Percentiles rank a stretch among this genome's conserved stretches.
These are phyloP conservation scores for Pterocles burchelli DNA, from an alignment of 2,113 vertebrate species.

Conservation along the genomic window DNA sequence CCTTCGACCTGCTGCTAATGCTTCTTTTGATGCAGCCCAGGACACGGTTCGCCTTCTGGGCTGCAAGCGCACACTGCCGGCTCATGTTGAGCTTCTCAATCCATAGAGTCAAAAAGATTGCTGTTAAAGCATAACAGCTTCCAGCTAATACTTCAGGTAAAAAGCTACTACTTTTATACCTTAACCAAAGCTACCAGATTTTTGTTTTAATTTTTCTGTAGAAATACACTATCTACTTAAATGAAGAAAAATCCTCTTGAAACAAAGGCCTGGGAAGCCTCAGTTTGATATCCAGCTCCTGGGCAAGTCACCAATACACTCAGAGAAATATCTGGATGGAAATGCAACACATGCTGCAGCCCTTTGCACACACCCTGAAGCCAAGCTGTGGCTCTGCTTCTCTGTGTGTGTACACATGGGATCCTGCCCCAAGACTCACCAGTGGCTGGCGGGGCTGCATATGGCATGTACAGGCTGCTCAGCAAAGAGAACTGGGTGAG, in stretches of 20 bases:
- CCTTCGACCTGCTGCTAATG: too few species aligned
- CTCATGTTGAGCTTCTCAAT: too few species aligned
- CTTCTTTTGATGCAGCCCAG: too few species aligned
- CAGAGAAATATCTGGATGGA: background rate
- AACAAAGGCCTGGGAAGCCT: background rate
- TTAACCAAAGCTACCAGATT: background rate
- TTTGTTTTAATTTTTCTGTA: background rate
- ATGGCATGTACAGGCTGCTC: too few species aligned
- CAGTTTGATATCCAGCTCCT: background rate
- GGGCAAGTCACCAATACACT: rapidly evolving
- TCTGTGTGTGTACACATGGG: too few species aligned
- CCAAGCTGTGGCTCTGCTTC: too few species aligned
- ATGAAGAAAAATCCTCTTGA: background rate
- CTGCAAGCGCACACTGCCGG: too few species aligned
- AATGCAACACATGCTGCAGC: rapidly evolving
- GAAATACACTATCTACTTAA: background rate
- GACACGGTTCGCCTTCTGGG: too few species aligned
- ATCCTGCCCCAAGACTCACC: too few species aligned
- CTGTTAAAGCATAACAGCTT: background rate
- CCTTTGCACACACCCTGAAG: too few species aligned
- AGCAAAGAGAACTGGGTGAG: too few species aligned
- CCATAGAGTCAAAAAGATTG: background rate
- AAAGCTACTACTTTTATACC: background rate
- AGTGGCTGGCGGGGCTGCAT: too few species aligned
- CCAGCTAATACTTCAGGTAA: background rate